Evolutionary conservation across 2,888 invertebrate species (phyloP).

Genomic region (Eustalomyia histrio): DNA sequence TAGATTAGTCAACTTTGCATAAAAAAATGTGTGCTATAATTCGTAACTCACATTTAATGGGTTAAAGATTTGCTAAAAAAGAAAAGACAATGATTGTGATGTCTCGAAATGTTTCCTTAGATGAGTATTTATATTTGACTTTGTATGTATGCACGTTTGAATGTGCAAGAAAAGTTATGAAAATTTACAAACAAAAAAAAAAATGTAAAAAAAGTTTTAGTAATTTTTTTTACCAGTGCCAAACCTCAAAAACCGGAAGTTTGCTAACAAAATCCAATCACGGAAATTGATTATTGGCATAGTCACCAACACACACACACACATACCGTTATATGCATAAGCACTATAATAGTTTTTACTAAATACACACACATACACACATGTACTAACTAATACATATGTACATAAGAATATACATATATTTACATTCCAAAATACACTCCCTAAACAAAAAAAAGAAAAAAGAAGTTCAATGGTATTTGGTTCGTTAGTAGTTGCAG

Average conservation of each 20-base stretch:
- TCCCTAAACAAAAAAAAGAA: no score
- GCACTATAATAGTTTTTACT: conserved; percentile 5
- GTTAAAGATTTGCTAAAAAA: neutral
- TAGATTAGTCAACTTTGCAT: no score
- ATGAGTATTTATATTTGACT: neutral
- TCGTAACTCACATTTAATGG: neutral
- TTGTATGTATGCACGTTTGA: neutral
- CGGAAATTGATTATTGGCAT: conserved; percentile 75
- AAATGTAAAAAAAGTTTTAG: conserved; percentile 3
- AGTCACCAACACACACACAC: conserved; percentile 59
- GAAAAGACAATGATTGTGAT: conserved; percentile 13
- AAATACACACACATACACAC: neutral
- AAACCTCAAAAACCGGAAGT: conserved; percentile 75
- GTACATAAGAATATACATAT: neutral
- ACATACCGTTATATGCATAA: neutral
- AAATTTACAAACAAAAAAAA: neutral
- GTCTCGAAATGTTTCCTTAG: conserved; percentile 10
- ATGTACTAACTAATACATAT: neutral
- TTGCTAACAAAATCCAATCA: conserved; percentile 74
- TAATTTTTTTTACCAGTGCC: conserved; percentile 66
- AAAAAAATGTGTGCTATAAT: neutral
- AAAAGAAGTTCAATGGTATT: conserved; percentile 61
- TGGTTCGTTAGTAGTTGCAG: conserved; percentile 37
- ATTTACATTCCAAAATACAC: neutral
- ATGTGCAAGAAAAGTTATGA: conserved; percentile 7